Conservation (phyloP, 1,140 invertebrate species). For the Paraescarpia echinospica region DNA sequence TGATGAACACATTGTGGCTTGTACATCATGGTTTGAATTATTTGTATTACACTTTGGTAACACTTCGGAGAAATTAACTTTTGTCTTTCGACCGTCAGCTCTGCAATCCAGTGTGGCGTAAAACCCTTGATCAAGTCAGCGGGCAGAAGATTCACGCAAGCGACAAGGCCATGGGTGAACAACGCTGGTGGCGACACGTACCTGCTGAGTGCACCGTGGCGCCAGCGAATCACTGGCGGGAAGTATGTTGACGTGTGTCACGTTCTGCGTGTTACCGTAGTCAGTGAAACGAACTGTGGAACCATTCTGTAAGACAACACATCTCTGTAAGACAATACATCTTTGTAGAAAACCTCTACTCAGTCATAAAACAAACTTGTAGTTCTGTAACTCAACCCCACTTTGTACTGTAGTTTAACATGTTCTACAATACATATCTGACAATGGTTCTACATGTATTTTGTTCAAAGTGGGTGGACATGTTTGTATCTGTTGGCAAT, state of each 20-base stretch:
- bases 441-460: no score
- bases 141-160: background rate
- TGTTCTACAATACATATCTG: background rate
- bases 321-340: background rate
- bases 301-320: background rate
- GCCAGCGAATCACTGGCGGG: background rate
- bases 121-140: background rate
- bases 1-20: no score
- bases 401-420: background rate
- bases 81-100: no score
- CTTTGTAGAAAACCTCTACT: background rate
- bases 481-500: no score
- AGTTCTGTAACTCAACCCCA: background rate
- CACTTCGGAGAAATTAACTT: no score
- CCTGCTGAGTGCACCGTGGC: background rate
- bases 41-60: no score
- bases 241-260: background rate
- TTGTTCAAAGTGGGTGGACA: no score
- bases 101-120: background rate
- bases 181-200: background rate
- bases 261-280: background rate
- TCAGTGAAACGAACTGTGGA: background rate
- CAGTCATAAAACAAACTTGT: background rate
- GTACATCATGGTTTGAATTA: no score
- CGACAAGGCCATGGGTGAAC: background rate